A percentile compares a stretch with the other conserved stretches of the same genome.
These are phyloP conservation scores for Caenorhabditis becei DNA, from an alignment of 2,888 invertebrate species.

Conservation along the genomic window DNA sequence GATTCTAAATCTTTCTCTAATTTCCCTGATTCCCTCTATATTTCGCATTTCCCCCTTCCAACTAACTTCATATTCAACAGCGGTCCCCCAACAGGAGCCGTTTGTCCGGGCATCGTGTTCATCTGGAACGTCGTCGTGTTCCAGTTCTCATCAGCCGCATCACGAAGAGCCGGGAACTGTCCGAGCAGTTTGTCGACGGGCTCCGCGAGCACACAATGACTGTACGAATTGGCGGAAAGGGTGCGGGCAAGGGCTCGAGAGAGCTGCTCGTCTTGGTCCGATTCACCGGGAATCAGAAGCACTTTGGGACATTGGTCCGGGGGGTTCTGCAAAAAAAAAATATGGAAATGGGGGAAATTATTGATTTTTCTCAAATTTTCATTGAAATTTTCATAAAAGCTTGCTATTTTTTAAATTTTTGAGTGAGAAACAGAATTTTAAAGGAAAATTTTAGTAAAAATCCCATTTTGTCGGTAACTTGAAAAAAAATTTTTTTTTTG, in stretches of 20 bases:
- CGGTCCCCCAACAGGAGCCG: slow-evolving; percentile 35
- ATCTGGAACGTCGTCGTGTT: slow-evolving; percentile 43
- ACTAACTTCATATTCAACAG: slow-evolving; percentile 66
- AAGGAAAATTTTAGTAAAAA: no score
- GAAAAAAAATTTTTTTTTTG: no score
- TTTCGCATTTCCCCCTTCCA: no score
- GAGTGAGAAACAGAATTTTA: no score
- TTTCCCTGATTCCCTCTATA: no score
- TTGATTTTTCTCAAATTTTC: no score
- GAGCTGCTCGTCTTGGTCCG: slow-evolving; percentile 41
- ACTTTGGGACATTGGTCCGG: slow-evolving; percentile 50
- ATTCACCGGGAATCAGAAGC: slow-evolving; percentile 41
- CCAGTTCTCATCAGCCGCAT: slow-evolving; percentile 47
- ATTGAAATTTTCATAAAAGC: no score
- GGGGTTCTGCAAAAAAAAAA: slow-evolving; percentile 33
- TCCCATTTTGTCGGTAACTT: no score
- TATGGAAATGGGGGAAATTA: no score
- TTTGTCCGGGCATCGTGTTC: slow-evolving; percentile 43
- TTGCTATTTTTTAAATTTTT: no score
- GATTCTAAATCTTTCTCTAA: no score
- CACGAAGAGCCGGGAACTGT: slow-evolving; percentile 54
- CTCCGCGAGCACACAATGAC: slow-evolving; percentile 48
- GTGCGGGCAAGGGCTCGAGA: slow-evolving; percentile 38
- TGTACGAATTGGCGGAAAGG: slow-evolving; percentile 21
- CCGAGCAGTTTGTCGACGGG: slow-evolving; percentile 45